Conservation (phyloP, 2,888 invertebrate species). For the Plebejus melissa region DNA sequence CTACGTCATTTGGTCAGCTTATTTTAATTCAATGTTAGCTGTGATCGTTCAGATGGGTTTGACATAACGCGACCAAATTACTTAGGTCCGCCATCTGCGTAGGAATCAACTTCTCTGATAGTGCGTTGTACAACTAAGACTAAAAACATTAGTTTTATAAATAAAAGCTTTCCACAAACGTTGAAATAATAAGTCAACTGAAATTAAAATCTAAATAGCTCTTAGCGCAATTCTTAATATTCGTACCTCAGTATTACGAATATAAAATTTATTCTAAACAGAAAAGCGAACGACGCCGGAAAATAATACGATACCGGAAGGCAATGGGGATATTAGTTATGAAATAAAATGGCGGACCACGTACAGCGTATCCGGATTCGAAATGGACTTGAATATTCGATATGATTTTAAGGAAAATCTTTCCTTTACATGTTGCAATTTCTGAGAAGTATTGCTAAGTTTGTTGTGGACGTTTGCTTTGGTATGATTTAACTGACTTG, state of each 20-base stretch:
- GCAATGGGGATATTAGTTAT: constrained; percentile 26
- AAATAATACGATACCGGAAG: constrained; percentile 25
- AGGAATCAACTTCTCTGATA: too few species aligned
- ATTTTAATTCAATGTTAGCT: too few species aligned
- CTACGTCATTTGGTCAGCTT: too few species aligned
- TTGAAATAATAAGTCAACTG: background rate
- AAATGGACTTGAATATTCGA: constrained; percentile 24
- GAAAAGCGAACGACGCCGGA: constrained; percentile 22
- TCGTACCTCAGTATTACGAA: background rate
- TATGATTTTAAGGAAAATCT: constrained; percentile 24
- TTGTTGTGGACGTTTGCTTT: background rate
- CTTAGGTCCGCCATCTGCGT: too few species aligned
- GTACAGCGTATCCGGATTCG: constrained; percentile 17
- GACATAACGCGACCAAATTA: too few species aligned
- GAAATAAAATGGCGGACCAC: constrained; percentile 24
- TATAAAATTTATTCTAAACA: constrained; percentile 23
- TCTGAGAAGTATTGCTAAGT: background rate
- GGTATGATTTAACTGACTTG: background rate
- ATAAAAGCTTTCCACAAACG: background rate
- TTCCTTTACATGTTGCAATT: constrained; percentile 7
- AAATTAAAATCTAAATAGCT: background rate
- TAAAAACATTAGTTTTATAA: too few species aligned
- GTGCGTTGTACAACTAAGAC: too few species aligned
- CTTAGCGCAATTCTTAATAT: background rate
- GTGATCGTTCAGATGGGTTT: too few species aligned